Evolutionary conservation across 2,888 invertebrate species (phyloP).

Genomic region (Aradus depressus): DNA sequence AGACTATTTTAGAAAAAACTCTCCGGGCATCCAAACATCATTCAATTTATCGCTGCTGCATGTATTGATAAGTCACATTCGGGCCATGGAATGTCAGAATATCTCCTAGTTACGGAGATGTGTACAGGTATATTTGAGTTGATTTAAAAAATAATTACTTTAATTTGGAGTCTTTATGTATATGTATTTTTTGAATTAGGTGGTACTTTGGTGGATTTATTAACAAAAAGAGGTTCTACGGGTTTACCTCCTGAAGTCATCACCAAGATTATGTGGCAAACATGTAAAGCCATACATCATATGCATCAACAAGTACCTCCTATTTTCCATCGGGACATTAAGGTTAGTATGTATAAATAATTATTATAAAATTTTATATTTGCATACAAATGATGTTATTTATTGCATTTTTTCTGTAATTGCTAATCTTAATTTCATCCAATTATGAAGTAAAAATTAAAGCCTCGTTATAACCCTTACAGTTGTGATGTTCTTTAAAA

Average conservation of each 20-base stretch:
- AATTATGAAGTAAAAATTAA: too few relatives aligned
- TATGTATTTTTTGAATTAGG: conserved; percentile 35
- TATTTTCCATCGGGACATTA: conserved; percentile 81
- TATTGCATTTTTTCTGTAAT: too few relatives aligned
- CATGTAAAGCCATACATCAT: conserved; percentile 78
- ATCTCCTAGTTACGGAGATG: conserved; percentile 81
- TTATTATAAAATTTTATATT: too few relatives aligned
- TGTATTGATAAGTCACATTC: conserved; percentile 69
- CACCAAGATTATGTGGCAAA: conserved; percentile 81
- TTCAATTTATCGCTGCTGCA: conserved; percentile 75
- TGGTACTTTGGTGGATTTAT: conserved; percentile 55
- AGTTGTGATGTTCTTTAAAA: too few relatives aligned
- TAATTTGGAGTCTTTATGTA: not conserved
- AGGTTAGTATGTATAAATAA: too few relatives aligned
- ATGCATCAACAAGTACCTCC: conserved; percentile 78
- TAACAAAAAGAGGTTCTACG: conserved; percentile 47
- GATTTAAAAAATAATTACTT: conserved; percentile 26
- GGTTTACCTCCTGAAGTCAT: conserved; percentile 57
- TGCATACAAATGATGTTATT: too few relatives aligned
- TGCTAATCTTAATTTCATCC: too few relatives aligned
- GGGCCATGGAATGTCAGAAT: conserved; percentile 75
- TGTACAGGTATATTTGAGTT: conserved; percentile 56
- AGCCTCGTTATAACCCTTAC: too few relatives aligned
- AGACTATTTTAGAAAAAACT: conserved; percentile 53
- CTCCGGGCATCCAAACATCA: conserved; percentile 83